phyloP scores from a whole-genome alignment of 2,797 vertebrate species.

The Sebastes kiyomatsui region DNA sequence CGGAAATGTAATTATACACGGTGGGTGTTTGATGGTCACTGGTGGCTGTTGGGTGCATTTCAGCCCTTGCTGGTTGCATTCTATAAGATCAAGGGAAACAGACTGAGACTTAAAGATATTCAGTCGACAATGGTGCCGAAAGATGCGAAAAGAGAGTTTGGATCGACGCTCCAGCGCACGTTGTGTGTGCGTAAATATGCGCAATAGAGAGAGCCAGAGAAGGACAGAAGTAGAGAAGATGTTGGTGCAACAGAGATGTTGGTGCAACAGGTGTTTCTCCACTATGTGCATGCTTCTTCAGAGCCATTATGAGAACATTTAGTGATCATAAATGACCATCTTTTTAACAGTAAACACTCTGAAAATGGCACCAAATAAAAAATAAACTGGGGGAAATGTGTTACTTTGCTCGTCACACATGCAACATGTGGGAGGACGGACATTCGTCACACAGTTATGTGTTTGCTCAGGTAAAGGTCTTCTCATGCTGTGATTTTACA shows the following conservation, averaged over 20 bases:
- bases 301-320: background rate
- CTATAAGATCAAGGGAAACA: background rate
- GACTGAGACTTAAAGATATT: background rate
- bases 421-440: slow-evolving; percentile 15
- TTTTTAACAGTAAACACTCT: background rate
- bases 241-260: background rate
- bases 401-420: background rate
- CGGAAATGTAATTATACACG: background rate
- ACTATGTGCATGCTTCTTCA: background rate
- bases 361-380: background rate
- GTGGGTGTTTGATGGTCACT: background rate
- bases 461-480: background rate
- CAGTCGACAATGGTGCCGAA: background rate
- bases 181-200: slow-evolving; percentile 1
- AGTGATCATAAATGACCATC: background rate
- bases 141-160: background rate
- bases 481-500: background rate
- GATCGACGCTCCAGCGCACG: background rate
- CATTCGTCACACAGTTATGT: slow-evolving; percentile 7
- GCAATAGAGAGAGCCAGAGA: background rate
- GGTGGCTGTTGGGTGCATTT: background rate
- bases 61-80: background rate
- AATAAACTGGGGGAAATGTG: background rate
- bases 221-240: background rate
- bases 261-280: background rate